Base-by-base conservation (phyloP, 1,140 invertebrate species). In the Augochlora pura region DNA sequence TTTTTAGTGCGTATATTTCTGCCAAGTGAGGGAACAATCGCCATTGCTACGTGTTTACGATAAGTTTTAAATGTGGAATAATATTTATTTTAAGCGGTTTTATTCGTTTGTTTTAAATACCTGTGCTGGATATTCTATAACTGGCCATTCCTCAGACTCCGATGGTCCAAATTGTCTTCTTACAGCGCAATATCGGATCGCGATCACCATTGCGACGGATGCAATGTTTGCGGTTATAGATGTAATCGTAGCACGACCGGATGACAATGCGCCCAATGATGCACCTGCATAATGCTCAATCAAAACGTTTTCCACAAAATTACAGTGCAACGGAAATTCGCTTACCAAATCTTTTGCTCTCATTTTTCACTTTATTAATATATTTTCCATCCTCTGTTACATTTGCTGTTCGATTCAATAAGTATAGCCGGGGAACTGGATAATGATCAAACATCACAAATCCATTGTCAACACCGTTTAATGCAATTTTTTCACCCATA, bases 381-480 rank as follows among this genome's bases (percentile, higher is more conserved):
- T 99, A 99, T 87, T 95, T 93, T 10, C 98, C 98, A 59, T 97
- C 95, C 27, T 95, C 93, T 0, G 96, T 97, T 8, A 99, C 97
- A 93, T 99, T 97, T 12, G 97, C 97, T 16, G 96, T 97, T 90
- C 96, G 96, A 91, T 99, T 98, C 18, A 99, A 93, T 14, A 99
- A 93, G 92, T 95, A 95, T 89, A 96, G 95, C 52, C 96, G 94
- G 21, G 97, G 96, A 88, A 99, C 96, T 81, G 95, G 93, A 91
- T 98, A 98, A 84, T 98, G 95, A 77, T 97, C 94, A 89, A 99
- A 98, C 88, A 97, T 95, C 63, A 98, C 91, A 90, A 98, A 98
- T 6, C 97, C 98, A 94, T 99, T 99, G 88, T 99, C 98, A 25
- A 98, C 92, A 65, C 97, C 97, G 93, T 98, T 97, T 1, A 98